These are phyloP conservation scores for Drosophila mercatorum DNA, from an alignment of 2,888 invertebrate species.

Conservation along the genomic window DNA sequence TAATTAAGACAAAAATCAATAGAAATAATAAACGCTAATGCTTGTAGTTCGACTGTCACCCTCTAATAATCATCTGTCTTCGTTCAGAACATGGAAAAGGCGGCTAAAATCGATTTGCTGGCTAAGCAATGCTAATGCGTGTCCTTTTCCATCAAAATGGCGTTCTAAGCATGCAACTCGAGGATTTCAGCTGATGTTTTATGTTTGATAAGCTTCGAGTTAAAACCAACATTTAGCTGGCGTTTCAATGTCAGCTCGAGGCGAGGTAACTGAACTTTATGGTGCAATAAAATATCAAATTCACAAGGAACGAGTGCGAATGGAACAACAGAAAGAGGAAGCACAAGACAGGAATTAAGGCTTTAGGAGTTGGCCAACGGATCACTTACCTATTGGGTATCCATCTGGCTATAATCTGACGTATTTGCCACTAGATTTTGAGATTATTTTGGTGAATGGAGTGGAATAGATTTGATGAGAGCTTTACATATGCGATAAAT, in stretches of 20 bases:
- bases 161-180: slow-evolving; percentile 26
- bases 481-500: slow-evolving; percentile 41
- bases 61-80: slow-evolving; percentile 21
- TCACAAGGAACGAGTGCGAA: slow-evolving; percentile 49
- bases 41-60: not conserved
- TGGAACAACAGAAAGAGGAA: slow-evolving; percentile 8
- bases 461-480: slow-evolving; percentile 24
- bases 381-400: slow-evolving; percentile 71
- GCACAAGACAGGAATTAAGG: not conserved
- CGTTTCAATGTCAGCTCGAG: slow-evolving; percentile 68
- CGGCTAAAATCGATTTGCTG: slow-evolving; percentile 44
- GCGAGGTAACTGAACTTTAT: slow-evolving; percentile 68
- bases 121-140: slow-evolving; percentile 39
- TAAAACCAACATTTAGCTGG: slow-evolving; percentile 27
- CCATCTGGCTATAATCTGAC: slow-evolving; percentile 72
- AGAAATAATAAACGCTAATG: slow-evolving; percentile 3
- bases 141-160: slow-evolving; percentile 48
- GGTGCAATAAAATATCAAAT: slow-evolving; percentile 57
- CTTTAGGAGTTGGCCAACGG: slow-evolving; percentile 28
- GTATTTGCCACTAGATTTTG: slow-evolving; percentile 67
- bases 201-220: slow-evolving; percentile 44
- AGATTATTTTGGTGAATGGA: not conserved
- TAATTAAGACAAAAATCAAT: slow-evolving; percentile 29
- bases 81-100: not conserved
- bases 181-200: slow-evolving; percentile 40